A percentile compares a stretch with the other conserved stretches of the same genome.
phyloP scores from a whole-genome alignment of 2,797 vertebrate species.

The Lithobates pipiens region DNA sequence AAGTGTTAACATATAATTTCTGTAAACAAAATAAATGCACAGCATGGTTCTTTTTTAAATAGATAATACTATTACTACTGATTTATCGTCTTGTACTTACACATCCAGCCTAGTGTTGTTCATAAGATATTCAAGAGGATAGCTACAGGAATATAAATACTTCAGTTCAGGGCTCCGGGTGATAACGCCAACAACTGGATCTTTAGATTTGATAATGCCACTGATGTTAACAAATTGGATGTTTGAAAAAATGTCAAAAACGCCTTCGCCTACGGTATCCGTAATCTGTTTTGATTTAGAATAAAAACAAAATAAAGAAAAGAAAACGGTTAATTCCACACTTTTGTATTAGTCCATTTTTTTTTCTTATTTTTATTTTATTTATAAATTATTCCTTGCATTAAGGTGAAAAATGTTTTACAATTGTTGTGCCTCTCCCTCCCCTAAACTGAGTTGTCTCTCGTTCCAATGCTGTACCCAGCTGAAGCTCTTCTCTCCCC shows the following conservation, averaged over 20 bases:
- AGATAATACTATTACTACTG: neutral
- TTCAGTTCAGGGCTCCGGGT: constrained; percentile 77
- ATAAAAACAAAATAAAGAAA: neutral
- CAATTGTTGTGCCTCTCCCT: no score
- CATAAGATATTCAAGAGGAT: constrained; percentile 78
- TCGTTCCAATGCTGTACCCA: no score
- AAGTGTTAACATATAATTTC: no score
- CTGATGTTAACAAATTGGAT: constrained; percentile 77
- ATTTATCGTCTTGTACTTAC: constrained; percentile 66
- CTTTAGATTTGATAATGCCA: constrained; percentile 71
- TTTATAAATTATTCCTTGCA: no score
- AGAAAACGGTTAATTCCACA: neutral
- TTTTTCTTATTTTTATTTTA: no score
- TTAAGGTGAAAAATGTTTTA: no score
- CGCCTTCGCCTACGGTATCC: constrained; percentile 66
- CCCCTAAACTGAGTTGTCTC: no score
- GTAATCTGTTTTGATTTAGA: constrained; percentile 69
- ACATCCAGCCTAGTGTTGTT: constrained; percentile 78
- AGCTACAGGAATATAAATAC: constrained; percentile 78
- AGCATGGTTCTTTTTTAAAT: neutral
- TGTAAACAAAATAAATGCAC: no score
- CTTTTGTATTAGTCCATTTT: neutral
- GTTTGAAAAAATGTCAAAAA: constrained; percentile 76
- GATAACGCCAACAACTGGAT: constrained; percentile 71
- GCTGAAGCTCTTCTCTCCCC: no score